phyloP scores from a whole-genome alignment of 2,797 vertebrate genomes.

The Antennarius maculatus region DNA sequence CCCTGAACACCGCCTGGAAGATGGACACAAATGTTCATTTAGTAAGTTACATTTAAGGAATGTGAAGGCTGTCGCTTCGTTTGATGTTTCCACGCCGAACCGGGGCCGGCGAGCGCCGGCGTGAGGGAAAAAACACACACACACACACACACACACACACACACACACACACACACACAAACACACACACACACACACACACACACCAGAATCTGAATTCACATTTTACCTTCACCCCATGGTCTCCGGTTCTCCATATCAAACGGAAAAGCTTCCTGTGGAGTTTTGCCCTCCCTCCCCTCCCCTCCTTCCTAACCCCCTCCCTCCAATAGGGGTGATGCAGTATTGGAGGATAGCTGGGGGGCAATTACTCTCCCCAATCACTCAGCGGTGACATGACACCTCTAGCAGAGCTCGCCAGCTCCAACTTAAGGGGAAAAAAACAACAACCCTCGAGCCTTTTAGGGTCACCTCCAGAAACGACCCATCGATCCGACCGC shows the following conservation, averaged over 20 bases:
- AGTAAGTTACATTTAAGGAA: conserved; percentile 14
- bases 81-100: not conserved
- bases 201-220: not conserved
- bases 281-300: conserved; percentile 33
- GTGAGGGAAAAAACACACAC: too few relatives aligned
- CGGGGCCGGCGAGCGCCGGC: not conserved
- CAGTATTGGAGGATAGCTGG: conserved; percentile 66
- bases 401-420: conserved; percentile 46
- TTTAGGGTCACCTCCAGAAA: conserved; percentile 4
- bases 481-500: conserved; percentile 28
- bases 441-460: conserved; percentile 14
- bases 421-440: conserved; percentile 30
- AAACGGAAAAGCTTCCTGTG: conserved; percentile 66
- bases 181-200: too few relatives aligned
- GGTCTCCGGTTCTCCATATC: conserved; percentile 25
- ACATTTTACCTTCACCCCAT: conserved; percentile 11
- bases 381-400: conserved; percentile 57
- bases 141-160: too few relatives aligned
- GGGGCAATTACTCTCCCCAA: conserved; percentile 64
- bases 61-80: not conserved
- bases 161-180: too few relatives aligned
- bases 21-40: conserved; percentile 14
- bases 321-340: conserved; percentile 45
- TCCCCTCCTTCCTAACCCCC: conserved; percentile 14
- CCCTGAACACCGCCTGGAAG: conserved; percentile 32